Base-by-base conservation (phyloP, 2,888 invertebrate genomes). In the Trimorus sp. region DNA sequence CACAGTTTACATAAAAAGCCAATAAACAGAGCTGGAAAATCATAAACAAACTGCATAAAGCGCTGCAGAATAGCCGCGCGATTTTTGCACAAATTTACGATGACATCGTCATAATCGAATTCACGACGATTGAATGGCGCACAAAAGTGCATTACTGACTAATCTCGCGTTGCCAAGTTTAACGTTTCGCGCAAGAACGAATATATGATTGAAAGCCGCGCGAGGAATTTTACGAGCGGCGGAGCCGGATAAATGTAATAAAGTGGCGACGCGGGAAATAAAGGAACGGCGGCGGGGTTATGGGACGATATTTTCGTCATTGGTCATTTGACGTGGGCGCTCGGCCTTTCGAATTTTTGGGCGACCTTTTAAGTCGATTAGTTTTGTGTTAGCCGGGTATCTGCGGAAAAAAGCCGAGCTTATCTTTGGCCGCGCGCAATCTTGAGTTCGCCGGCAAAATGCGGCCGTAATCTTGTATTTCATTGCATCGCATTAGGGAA, bases 241-340 rank as follows among this genome's bases (percentile, higher is more conserved):
- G 59, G 75, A 71, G 74, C 66, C 66, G 60, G 75, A 79, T 83
- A 76, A 76, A 83, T 76, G 75, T 83, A 83, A 83, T 83, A 83
- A 79, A 83, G 68, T 66, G 70, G 53, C 58, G 68, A 48, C 42
- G 26, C 62, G 56, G 42, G 65, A 65, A 77, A 77, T 77, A 71
- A 71, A 73, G 79, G 42, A 73, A 63, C 15, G 66, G 45, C 16
- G 14, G 14, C 36, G n/a, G 40, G n/a, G 56, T 76, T 76, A 58
- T 59, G 16, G 38, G 69, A 45, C 70, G 63, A 76, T 79, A 75
- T 82, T 83, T 79, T 73, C 60, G 76, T 76, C 83, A 62, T 71
- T 73, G 75, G 79, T 83, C 73, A 76, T 76, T 79, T 79, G 73
- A 79, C 70, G 65, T 53, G 59, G 65, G 14, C 51, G 36, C 53